Evolutionary conservation across 2,113 vertebrate genomes (phyloP).

Genomic region (Odobenus rosmarus): DNA sequence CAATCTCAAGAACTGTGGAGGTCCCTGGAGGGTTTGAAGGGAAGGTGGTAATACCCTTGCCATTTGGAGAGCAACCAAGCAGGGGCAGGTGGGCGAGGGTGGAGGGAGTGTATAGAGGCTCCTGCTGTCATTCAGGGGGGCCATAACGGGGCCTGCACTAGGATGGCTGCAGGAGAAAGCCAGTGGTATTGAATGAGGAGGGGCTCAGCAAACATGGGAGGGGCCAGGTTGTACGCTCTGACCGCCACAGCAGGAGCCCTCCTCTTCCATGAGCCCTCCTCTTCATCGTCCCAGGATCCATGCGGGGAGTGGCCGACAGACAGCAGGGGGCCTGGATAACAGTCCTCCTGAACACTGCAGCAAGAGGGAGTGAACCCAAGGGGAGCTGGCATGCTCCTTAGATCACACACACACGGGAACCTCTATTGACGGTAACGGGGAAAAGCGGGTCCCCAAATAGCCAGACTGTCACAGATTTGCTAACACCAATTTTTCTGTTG

Average conservation of each 20-base stretch:
- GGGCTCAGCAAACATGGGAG: not conserved
- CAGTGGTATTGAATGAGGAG: not conserved
- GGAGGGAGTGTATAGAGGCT: not conserved
- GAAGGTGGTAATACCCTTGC: not conserved
- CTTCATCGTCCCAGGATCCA: not conserved
- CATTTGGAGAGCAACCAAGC: not conserved
- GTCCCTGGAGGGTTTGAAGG: not conserved
- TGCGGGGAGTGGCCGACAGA: rapidly evolving
- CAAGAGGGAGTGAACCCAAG: too few relatives aligned
- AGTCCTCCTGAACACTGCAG: not conserved
- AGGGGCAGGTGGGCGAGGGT: too few relatives aligned
- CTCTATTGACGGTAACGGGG: not conserved
- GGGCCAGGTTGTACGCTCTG: not conserved
- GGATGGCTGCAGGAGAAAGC: not conserved
- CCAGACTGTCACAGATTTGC: not conserved
- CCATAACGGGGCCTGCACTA: rapidly evolving
- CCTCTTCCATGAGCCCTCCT: not conserved
- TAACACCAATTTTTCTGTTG: not conserved
- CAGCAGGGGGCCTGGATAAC: not conserved
- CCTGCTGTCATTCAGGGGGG: not conserved
- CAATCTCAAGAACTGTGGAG: not conserved
- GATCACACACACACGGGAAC: not conserved
- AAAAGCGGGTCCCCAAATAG: not conserved
- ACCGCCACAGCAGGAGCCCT: not conserved
- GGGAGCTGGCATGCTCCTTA: not conserved